A percentile compares a stretch with the other conserved stretches of the same genome.
Conservation (phyloP, 2,113 vertebrate species). For the Rhodinocichla rosea region DNA sequence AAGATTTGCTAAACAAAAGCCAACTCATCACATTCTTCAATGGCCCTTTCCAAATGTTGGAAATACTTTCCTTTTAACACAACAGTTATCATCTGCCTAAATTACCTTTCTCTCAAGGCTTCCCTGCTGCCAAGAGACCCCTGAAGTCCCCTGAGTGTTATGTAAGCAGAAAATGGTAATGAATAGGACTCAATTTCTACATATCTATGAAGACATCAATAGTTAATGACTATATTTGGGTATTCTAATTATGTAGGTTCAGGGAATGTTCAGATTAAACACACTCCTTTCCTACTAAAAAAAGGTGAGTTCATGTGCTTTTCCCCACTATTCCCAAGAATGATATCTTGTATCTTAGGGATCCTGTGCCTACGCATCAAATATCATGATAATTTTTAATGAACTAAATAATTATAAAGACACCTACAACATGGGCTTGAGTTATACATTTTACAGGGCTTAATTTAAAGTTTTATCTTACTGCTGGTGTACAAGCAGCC, state of each 20-base stretch:
- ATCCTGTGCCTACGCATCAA: neutral
- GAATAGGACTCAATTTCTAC: neutral
- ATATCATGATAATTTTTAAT: neutral
- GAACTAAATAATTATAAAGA: neutral
- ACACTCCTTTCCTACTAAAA: neutral
- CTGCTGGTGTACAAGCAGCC: neutral
- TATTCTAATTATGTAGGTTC: neutral
- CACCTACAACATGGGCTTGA: neutral
- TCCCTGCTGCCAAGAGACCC: rapidly evolving
- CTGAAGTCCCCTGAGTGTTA: neutral
- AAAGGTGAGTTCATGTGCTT: neutral
- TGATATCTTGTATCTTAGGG: rapidly evolving
- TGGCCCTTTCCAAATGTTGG: neutral
- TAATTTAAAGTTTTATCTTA: neutral
- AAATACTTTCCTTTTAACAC: neutral
- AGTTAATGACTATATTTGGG: neutral
- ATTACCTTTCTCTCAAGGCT: neutral
- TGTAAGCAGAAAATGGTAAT: neutral
- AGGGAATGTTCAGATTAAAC: neutral
- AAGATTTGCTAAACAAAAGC: neutral
- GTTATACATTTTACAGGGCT: neutral
- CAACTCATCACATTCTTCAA: neutral
- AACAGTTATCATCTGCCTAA: neutral
- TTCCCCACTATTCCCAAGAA: neutral
- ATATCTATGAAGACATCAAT: neutral